Evolutionary conservation across 1,140 invertebrate species (phyloP).

Genomic region (Phthorimaea operculella): DNA sequence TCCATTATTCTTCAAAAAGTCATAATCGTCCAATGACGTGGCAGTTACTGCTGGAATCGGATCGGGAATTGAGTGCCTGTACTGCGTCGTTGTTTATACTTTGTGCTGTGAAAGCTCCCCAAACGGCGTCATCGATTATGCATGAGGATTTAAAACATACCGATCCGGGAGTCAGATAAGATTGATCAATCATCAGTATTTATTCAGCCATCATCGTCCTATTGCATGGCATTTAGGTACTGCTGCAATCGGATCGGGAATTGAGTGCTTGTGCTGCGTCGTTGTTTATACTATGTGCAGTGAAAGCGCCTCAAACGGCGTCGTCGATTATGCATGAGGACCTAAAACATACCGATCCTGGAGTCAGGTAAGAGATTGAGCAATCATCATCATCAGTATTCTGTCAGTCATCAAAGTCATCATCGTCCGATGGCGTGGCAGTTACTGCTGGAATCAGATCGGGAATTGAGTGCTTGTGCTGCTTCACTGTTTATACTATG

Average conservation of each 20-base stretch:
- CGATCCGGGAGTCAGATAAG: slow-evolving; percentile 82
- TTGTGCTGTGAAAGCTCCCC: slow-evolving; percentile 88
- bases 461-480: slow-evolving; percentile 81
- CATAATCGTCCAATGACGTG: slow-evolving; percentile 94
- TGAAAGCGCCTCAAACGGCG: slow-evolving; percentile 88
- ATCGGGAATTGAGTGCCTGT: slow-evolving; percentile 80
- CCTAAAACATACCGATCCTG: slow-evolving; percentile 83
- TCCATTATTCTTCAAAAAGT: no score
- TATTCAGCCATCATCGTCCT: no score
- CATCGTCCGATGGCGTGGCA: slow-evolving; percentile 97
- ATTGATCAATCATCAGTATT: no score
- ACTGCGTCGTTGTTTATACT: slow-evolving; percentile 93
- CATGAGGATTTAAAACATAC: slow-evolving; percentile 85
- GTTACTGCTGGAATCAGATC: slow-evolving; percentile 84
- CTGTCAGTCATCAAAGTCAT: no score
- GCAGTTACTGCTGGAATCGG: slow-evolving; percentile 90
- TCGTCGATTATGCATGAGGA: slow-evolving; percentile 89
- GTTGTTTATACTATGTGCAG: slow-evolving; percentile 91
- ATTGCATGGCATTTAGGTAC: slow-evolving; percentile 80
- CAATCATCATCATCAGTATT: no score
- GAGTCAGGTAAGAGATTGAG: no score
- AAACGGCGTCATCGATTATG: slow-evolving; percentile 89
- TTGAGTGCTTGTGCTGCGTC: slow-evolving; percentile 85
- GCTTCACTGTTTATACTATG: slow-evolving; percentile 93
- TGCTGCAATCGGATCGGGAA: slow-evolving; percentile 85